Evolutionary conservation across 2,113 vertebrate species (phyloP).

Genomic region (Abramis brama): DNA sequence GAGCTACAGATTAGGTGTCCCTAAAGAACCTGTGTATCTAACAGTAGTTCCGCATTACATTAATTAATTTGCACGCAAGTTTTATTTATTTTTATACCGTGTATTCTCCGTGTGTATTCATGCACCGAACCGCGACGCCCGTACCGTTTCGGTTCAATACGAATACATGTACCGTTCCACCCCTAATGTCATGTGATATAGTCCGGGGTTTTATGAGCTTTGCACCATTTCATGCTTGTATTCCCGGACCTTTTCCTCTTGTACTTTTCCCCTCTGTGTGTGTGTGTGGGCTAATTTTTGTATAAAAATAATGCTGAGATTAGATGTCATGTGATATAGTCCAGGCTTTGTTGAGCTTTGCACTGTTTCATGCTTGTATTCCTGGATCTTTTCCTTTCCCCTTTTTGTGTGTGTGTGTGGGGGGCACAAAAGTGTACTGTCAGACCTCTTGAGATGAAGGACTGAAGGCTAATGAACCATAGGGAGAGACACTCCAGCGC

Average conservation of each 20-base stretch:
- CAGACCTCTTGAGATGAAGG: conserved; percentile 28
- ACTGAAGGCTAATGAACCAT: conserved; percentile 4
- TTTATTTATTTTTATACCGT: no score
- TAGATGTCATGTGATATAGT: conserved; percentile 37
- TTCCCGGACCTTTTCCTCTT: not conserved
- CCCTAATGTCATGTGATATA: conserved; percentile 25
- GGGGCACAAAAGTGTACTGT: not conserved
- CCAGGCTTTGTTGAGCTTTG: not conserved
- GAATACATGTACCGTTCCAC: no score
- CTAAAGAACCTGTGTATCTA: no score
- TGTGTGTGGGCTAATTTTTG: not conserved
- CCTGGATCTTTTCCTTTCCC: conserved; percentile 15
- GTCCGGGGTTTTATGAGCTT: not conserved
- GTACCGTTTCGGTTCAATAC: no score
- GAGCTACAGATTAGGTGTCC: no score
- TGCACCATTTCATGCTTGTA: not conserved
- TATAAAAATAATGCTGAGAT: conserved; percentile 18
- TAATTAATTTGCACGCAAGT: no score
- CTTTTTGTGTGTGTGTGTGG: not conserved
- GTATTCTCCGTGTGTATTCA: no score
- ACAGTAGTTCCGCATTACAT: no score
- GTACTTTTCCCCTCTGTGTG: conserved; percentile 37
- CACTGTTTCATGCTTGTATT: not conserved
- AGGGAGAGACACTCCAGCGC: not conserved
- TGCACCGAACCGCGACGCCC: no score